A percentile compares a stretch with the other conserved stretches of the same genome.
Evolutionary conservation across 2,113 vertebrate genomes (phyloP).

Genomic region (Chelonoidis abingdonii): DNA sequence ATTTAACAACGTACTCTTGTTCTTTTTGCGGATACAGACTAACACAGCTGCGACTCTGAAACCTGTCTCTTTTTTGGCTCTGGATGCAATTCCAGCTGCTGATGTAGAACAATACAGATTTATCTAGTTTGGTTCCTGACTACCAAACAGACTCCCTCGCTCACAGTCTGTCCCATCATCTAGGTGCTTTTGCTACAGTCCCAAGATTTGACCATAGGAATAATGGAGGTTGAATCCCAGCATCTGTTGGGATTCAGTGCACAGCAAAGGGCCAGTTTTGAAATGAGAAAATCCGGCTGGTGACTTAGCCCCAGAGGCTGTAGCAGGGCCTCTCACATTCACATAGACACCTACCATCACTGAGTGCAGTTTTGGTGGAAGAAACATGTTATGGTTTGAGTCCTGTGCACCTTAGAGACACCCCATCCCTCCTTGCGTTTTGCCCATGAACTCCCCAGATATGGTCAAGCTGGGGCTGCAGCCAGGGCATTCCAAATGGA

Average conservation of each 20-base stretch:
- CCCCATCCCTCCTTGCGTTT: not conserved
- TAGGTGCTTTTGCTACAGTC: not conserved
- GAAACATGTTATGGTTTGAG: not conserved
- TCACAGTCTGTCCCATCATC: not conserved
- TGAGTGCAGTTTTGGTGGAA: not conserved
- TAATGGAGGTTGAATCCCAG: not conserved
- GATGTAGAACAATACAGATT: not conserved
- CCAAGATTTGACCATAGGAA: not conserved
- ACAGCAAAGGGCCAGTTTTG: not conserved
- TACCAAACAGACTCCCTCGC: not conserved
- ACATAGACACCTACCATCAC: not conserved
- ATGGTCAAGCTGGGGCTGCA: fast-evolving
- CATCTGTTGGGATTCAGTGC: not conserved
- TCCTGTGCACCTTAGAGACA: not conserved
- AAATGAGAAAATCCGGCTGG: not conserved
- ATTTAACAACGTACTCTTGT: too few relatives aligned
- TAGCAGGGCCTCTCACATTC: not conserved
- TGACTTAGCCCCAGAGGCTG: not conserved
- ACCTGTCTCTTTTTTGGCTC: not conserved
- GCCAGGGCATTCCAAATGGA: not conserved
- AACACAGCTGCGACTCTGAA: too few relatives aligned
- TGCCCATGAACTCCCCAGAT: not conserved
- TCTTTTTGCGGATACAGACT: too few relatives aligned
- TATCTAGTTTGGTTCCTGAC: not conserved
- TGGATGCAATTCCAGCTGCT: not conserved